Evolutionary conservation across 1,140 invertebrate genomes (phyloP).

Genomic region (Helicoverpa zea): DNA sequence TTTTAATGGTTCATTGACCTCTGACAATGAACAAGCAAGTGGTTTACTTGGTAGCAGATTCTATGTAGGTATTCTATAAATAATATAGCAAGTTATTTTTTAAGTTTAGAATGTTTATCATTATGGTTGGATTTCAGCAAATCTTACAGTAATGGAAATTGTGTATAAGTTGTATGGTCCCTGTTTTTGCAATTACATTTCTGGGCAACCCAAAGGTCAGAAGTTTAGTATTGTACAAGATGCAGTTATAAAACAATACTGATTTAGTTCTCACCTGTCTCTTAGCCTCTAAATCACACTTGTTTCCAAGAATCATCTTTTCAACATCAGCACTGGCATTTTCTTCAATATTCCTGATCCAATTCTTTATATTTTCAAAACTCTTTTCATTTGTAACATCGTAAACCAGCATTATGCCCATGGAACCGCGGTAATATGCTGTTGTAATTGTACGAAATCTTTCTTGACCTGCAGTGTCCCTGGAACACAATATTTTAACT

Average conservation of each 20-base stretch:
- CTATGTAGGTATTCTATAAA: background rate
- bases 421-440: constrained; percentile 98
- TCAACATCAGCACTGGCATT: constrained; percentile 99
- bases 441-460: constrained; percentile 99
- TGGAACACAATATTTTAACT: constrained; percentile 70
- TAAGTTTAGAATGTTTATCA: no score
- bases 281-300: constrained; percentile 99
- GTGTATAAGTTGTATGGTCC: no score
- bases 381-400: constrained; percentile 99
- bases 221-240: background rate
- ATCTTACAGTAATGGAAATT: no score
- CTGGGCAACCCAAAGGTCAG: background rate
- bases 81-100: no score
- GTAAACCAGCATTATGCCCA: constrained; percentile 99
- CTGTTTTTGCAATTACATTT: no score
- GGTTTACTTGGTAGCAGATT: background rate
- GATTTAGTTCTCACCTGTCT: constrained; percentile 91
- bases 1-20: constrained; percentile 6
- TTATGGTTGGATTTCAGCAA: no score
- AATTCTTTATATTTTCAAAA: constrained; percentile 99
- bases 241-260: background rate
- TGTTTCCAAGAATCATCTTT: constrained; percentile 99
- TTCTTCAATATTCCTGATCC: constrained; percentile 99
- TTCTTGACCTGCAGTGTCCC: constrained; percentile 98
- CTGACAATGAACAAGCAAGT: background rate